phyloP scores from a whole-genome alignment of 2,113 vertebrate genomes.

The Erinaceus europaeus region DNA sequence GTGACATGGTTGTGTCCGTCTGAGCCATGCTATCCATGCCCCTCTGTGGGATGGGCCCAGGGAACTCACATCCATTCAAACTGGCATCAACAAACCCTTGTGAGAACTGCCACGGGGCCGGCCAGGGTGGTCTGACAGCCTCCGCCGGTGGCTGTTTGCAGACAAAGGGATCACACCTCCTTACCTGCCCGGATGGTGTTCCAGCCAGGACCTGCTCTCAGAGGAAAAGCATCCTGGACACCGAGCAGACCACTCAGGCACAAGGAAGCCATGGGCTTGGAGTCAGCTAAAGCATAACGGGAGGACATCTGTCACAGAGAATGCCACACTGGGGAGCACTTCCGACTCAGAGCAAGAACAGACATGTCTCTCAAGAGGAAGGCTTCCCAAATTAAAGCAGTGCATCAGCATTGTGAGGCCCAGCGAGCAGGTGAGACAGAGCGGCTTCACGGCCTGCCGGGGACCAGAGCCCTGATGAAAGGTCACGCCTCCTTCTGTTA shows the following conservation, averaged over 20 bases:
- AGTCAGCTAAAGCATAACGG: conserved; percentile 73
- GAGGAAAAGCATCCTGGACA: conserved; percentile 65
- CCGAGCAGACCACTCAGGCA: conserved; percentile 67
- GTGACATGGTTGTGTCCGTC: too few species aligned
- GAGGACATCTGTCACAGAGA: conserved; percentile 74
- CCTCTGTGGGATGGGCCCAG: not conserved
- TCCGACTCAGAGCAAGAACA: conserved; percentile 70
- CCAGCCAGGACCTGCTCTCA: conserved; percentile 61
- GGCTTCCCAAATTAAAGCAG: conserved; percentile 77
- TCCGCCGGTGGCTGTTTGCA: conserved; percentile 27
- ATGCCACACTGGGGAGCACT: conserved; percentile 74
- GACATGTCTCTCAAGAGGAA: conserved; percentile 74
- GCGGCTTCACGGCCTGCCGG: conserved; percentile 47
- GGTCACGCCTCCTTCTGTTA: conserved; percentile 45
- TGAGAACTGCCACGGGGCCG: not conserved
- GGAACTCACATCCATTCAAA: not conserved
- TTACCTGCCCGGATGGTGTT: conserved; percentile 48
- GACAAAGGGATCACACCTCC: conserved; percentile 64
- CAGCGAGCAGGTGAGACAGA: conserved; percentile 66
- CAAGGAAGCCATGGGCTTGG: conserved; percentile 56
- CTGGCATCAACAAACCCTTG: not conserved
- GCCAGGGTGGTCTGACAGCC: not conserved
- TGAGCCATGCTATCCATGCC: too few species aligned
- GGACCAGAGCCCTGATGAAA: conserved; percentile 64
- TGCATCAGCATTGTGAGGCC: conserved; percentile 75